Conservation (phyloP, 2,888 invertebrate species). For the Caenorhabditis doughertyi region DNA sequence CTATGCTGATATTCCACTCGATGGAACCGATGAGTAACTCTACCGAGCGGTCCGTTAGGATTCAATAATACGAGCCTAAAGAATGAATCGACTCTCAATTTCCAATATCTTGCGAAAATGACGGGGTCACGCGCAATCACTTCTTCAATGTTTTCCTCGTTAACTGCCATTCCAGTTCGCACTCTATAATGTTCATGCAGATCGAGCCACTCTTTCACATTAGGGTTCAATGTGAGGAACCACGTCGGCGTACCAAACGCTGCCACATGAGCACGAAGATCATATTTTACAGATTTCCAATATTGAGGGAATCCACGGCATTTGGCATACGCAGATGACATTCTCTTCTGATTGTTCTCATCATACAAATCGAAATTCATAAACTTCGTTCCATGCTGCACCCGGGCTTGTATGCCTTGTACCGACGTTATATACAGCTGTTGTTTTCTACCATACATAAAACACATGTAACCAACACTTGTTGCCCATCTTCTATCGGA, state of each 20-base stretch:
- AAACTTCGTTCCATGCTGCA: neutral
- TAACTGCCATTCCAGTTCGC: no score
- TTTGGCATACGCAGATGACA: neutral
- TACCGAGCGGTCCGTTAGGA: neutral
- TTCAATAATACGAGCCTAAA: neutral
- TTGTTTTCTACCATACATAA: neutral
- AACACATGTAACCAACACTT: neutral
- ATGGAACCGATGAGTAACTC: neutral
- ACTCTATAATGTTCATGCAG: neutral
- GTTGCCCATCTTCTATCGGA: neutral
- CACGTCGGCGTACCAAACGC: neutral
- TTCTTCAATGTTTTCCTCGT: neutral
- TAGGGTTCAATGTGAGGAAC: conserved; percentile 14
- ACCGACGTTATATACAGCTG: neutral
- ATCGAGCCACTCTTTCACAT: conserved; percentile 1
- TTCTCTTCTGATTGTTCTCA: neutral
- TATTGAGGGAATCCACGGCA: neutral
- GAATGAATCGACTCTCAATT: neutral
- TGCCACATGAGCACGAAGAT: neutral
- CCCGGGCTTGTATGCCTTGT: conserved; percentile 1
- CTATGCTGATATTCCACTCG: conserved; percentile 7
- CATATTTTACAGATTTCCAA: neutral
- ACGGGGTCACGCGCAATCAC: neutral
- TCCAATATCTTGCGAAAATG: neutral
- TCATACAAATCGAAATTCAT: neutral